Evolutionary conservation across 1,140 invertebrate species (phyloP).

Genomic region (Ceratitis capitata): DNA sequence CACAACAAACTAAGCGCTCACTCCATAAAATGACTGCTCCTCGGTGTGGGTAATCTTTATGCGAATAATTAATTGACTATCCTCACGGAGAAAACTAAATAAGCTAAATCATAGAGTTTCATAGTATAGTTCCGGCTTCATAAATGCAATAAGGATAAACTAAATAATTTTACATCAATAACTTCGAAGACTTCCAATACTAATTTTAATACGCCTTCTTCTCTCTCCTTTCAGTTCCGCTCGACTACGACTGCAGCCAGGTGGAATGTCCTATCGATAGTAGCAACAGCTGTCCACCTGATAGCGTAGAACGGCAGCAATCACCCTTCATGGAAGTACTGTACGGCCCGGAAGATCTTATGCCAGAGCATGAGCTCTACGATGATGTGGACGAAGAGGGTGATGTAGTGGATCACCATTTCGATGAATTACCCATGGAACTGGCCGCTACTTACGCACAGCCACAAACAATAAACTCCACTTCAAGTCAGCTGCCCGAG

Average conservation of each 20-base stretch:
- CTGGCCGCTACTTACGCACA: not conserved
- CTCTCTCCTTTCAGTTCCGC: not conserved
- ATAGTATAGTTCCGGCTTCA: too few species aligned
- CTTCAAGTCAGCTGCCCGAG: not conserved
- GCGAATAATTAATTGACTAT: too few species aligned
- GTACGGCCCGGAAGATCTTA: not conserved
- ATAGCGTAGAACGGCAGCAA: not conserved
- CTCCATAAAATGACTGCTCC: too few species aligned
- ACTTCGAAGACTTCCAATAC: not conserved
- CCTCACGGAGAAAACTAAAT: too few species aligned
- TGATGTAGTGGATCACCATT: not conserved
- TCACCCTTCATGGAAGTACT: not conserved
- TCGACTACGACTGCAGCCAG: not conserved
- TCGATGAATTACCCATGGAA: not conserved
- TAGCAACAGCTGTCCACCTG: not conserved
- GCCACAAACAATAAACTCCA: slow-evolving; percentile 62
- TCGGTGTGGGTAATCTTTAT: too few species aligned
- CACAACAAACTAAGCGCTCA: too few species aligned
- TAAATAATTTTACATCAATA: too few species aligned
- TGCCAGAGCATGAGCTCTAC: not conserved
- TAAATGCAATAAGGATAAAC: too few species aligned
- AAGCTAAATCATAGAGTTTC: too few species aligned
- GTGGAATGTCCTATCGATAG: not conserved
- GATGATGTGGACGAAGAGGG: not conserved
- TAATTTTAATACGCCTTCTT: not conserved